Percentiles rank a stretch among this genome's conserved stretches.
Conservation (phyloP, 2,113 vertebrate genomes). For the Menidia beryllina region DNA sequence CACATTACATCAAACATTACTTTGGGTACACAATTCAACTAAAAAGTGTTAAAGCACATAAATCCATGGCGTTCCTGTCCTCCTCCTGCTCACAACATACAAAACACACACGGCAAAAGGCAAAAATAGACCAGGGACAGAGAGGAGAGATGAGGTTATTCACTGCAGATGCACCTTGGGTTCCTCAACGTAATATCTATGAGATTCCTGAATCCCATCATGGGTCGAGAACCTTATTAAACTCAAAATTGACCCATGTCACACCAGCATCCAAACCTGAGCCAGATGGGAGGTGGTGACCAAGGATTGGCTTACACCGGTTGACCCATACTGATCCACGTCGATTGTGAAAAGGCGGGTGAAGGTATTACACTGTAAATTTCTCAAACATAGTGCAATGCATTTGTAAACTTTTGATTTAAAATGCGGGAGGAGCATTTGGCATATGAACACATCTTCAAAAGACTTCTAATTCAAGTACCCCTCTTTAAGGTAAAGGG, state of each 20-base stretch:
- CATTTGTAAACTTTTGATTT: not conserved
- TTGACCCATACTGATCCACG: slow-evolving; percentile 1
- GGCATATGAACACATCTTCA: not conserved
- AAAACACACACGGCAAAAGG: not conserved
- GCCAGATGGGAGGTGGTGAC: not conserved
- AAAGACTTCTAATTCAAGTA: not conserved
- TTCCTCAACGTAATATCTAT: not conserved
- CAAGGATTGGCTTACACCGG: not conserved
- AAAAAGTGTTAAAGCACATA: too few species aligned
- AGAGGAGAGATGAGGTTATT: not conserved
- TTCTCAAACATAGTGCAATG: slow-evolving; percentile 1
- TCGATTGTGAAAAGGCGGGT: not conserved
- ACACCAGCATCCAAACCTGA: not conserved
- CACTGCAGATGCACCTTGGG: not conserved
- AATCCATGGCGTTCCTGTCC: not conserved
- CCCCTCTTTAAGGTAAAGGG: too few species aligned
- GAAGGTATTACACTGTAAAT: not conserved
- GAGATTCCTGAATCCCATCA: not conserved
- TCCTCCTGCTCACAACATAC: not conserved
- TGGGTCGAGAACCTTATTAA: not conserved
- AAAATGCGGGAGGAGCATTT: not conserved
- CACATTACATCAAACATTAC: too few species aligned
- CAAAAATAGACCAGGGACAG: not conserved
- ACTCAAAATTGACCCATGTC: slow-evolving; percentile 1
- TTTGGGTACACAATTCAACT: too few species aligned